A percentile compares a stretch with the other conserved stretches of the same genome.
Evolutionary conservation across 2,113 vertebrate species (phyloP).

Genomic region (Rhinopithecus roxellana): DNA sequence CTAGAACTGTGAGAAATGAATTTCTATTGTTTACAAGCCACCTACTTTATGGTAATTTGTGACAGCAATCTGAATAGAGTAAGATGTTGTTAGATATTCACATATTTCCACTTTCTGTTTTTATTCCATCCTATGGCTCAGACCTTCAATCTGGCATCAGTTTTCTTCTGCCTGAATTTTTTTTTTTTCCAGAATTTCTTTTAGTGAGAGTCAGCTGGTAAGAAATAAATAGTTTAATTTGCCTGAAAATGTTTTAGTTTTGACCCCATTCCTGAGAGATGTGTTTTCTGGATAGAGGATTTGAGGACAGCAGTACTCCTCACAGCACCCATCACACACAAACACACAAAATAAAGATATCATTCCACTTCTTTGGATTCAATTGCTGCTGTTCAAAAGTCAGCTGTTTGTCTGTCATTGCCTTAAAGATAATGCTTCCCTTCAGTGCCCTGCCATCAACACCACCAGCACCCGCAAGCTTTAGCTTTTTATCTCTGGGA

Average conservation of each 20-base stretch:
- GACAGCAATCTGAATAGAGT: neutral
- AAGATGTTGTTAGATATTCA: neutral
- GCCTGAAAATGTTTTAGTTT: neutral
- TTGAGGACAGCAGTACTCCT: neutral
- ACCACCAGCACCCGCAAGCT: neutral
- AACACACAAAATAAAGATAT: neutral
- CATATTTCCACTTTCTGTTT: neutral
- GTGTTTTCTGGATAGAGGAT: neutral
- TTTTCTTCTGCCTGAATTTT: conserved; percentile 1
- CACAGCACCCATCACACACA: neutral
- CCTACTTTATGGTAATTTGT: neutral
- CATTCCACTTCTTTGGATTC: neutral
- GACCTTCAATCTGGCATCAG: neutral
- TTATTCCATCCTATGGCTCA: neutral
- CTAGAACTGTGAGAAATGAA: neutral
- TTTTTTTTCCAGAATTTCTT: conserved; percentile 21
- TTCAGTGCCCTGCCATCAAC: neutral
- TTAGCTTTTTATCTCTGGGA: neutral
- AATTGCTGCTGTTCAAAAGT: neutral
- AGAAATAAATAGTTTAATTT: conserved; percentile 27
- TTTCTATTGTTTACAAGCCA: neutral
- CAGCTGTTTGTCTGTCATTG: neutral
- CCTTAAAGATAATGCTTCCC: neutral
- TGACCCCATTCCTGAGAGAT: neutral
- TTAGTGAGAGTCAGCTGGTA: neutral